Evolutionary conservation across 2,113 vertebrate species (phyloP).

Genomic region (Cyanistes caeruleus): DNA sequence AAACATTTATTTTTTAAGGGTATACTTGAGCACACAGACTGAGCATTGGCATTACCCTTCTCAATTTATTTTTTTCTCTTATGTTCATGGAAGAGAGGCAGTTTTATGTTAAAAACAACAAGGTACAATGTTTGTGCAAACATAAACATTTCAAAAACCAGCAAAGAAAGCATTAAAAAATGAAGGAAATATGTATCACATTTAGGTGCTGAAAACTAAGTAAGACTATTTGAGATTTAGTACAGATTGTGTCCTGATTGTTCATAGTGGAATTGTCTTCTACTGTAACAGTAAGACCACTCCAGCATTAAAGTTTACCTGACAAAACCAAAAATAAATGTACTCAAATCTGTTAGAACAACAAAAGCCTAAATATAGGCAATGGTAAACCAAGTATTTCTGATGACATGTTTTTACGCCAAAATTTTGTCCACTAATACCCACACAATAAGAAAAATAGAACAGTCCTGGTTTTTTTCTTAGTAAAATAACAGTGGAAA

Average conservation of each 20-base stretch:
- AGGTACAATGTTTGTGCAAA: background rate
- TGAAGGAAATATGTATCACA: background rate
- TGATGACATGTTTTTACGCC: background rate
- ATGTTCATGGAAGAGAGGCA: background rate
- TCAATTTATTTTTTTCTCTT: background rate
- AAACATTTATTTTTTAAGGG: background rate
- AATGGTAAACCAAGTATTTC: background rate
- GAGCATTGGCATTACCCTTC: background rate
- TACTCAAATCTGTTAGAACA: background rate
- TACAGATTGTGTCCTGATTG: background rate
- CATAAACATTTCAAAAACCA: background rate
- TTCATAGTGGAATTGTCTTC: background rate
- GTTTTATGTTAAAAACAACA: background rate
- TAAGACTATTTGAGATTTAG: background rate
- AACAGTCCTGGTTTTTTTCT: background rate
- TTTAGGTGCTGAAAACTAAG: background rate
- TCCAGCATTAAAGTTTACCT: background rate
- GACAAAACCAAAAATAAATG: background rate
- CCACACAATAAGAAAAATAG: background rate
- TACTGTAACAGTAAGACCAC: background rate
- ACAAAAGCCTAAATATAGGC: background rate
- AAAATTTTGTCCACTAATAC: background rate
- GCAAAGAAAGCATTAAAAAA: background rate
- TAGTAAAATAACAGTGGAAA: slow-evolving; percentile 12
- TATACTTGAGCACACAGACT: background rate